Percentiles rank a stretch among this genome's conserved stretches.
phyloP scores from a whole-genome alignment of 2,113 vertebrate species.

The Python bivittatus region DNA sequence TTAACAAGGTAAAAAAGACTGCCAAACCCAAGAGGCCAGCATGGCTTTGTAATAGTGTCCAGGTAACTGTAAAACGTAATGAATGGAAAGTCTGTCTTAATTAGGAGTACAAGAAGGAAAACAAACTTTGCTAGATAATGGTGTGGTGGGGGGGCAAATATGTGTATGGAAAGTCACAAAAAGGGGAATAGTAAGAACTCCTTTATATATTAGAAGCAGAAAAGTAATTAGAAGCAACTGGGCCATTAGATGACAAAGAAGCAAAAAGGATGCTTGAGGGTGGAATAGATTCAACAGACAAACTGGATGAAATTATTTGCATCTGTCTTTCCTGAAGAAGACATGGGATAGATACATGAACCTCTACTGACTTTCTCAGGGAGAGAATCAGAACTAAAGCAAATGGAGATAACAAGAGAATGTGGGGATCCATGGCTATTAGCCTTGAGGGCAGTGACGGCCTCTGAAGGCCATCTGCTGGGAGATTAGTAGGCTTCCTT shows the following conservation, averaged over 20 bases:
- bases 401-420: too few species aligned
- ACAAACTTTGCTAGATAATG: not conserved
- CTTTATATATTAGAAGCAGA: not conserved
- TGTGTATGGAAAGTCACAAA: not conserved
- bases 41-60: not conserved
- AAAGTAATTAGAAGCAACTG: not conserved
- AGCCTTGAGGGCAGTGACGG: too few species aligned
- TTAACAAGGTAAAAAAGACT: not conserved
- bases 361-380: too few species aligned
- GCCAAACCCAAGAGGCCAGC: not conserved
- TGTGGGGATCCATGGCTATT: too few species aligned
- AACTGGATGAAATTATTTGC: too few species aligned
- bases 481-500: too few species aligned
- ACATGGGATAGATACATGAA: too few species aligned
- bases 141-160: rapidly evolving
- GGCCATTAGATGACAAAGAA: not conserved
- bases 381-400: too few species aligned
- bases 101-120: not conserved
- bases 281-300: too few species aligned
- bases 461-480: too few species aligned
- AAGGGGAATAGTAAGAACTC: not conserved
- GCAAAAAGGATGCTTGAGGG: too few species aligned
- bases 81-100: not conserved
- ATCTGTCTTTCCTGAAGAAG: too few species aligned
- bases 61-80: not conserved